phyloP scores from a whole-genome alignment of 2,113 vertebrate genomes.

The Emydura subglobosa region DNA sequence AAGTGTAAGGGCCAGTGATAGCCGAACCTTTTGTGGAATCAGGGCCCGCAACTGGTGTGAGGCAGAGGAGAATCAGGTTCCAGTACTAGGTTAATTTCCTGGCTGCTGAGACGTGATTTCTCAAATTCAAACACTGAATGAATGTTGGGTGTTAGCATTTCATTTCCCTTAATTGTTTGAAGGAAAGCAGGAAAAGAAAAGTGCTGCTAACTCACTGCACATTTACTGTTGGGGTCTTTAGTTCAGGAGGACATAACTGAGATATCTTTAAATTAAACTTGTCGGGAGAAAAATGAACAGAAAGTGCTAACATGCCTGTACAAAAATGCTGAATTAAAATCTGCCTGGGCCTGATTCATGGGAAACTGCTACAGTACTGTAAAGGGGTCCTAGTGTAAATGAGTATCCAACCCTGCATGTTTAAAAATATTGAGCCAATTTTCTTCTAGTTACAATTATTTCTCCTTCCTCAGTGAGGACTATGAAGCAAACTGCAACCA shows the following conservation, averaged over 20 bases:
- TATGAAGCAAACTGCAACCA: not conserved
- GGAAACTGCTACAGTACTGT: not conserved
- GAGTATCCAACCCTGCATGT: slow-evolving; percentile 1
- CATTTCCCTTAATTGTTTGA: not conserved
- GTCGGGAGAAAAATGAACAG: fast-evolving
- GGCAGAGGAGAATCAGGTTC: not conserved
- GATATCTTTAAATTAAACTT: not conserved
- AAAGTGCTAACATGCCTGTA: not conserved
- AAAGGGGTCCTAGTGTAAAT: not conserved
- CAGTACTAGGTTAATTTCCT: not conserved
- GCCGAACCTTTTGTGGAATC: not conserved
- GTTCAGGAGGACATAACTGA: not conserved
- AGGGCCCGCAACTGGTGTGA: not conserved
- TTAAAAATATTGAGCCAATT: not conserved
- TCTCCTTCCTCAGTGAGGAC: slow-evolving; percentile 2
- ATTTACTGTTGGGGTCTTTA: not conserved
- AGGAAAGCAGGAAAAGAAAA: slow-evolving; percentile 22
- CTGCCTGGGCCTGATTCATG: not conserved
- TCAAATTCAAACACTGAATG: not conserved
- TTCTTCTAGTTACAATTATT: not conserved
- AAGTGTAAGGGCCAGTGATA: not conserved
- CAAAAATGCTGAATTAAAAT: slow-evolving; percentile 10
- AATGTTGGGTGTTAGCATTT: not conserved
- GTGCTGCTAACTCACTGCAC: not conserved
- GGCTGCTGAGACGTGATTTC: not conserved